These are phyloP conservation scores for Drosophila nigromelanica DNA, from an alignment of 1,140 invertebrate genomes.

Conservation along the genomic window DNA sequence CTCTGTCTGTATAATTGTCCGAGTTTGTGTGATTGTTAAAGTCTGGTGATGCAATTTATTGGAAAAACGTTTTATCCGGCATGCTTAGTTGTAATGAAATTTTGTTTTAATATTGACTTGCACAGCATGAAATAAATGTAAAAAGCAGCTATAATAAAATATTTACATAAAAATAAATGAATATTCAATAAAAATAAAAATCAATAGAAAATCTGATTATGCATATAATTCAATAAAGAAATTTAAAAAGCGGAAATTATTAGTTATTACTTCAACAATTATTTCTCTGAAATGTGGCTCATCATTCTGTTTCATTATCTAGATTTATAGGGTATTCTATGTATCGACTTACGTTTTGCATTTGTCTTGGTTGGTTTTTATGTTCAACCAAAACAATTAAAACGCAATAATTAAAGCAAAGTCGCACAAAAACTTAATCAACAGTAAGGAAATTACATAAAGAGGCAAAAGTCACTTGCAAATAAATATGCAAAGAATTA, in stretches of 20 bases:
- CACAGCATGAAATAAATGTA: conserved; percentile 23
- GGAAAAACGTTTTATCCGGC: conserved; percentile 60
- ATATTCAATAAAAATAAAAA: background rate
- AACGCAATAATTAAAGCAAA: conserved; percentile 44
- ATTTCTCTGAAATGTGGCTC: background rate
- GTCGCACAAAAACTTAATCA: conserved; percentile 55
- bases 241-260: conserved; percentile 4
- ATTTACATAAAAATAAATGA: background rate
- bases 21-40: conserved; percentile 39
- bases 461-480: conserved; percentile 51
- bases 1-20: conserved; percentile 28
- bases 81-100: conserved; percentile 26
- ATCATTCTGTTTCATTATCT: background rate
- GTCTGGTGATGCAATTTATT: conserved; percentile 74
- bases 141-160: background rate
- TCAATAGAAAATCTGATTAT: background rate
- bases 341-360: conserved; percentile 1
- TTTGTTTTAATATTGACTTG: conserved; percentile 23
- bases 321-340: background rate
- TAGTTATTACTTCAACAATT: background rate
- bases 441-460: conserved; percentile 71
- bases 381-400: conserved; percentile 26
- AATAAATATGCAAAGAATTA: conserved; percentile 82
- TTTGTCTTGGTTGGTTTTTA: conserved; percentile 17
- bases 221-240: background rate